A percentile compares a stretch with the other conserved stretches of the same genome.
Conservation (phyloP, 2,797 vertebrate genomes). For the Malacoraja senta region DNA sequence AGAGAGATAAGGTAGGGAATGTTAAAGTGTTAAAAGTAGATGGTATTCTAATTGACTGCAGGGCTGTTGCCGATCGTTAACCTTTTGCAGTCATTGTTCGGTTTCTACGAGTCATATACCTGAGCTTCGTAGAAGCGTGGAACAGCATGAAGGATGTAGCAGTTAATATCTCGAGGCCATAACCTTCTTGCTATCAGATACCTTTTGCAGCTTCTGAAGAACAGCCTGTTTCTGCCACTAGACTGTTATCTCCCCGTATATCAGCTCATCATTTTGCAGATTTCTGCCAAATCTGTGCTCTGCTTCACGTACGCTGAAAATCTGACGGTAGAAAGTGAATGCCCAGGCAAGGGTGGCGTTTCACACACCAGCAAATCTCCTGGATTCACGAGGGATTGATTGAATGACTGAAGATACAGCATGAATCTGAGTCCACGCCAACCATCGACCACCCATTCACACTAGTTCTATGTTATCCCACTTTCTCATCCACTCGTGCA, state of each 20-base stretch:
- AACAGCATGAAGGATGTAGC: not conserved
- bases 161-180: not conserved
- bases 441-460: no score
- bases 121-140: not conserved
- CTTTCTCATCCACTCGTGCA: not conserved
- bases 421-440: no score
- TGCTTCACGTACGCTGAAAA: not conserved
- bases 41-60: conserved; percentile 25
- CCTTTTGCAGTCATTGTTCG: conserved; percentile 21
- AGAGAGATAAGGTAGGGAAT: not conserved
- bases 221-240: not conserved
- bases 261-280: not conserved
- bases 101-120: not conserved
- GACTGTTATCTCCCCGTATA: not conserved
- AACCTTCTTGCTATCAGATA: not conserved
- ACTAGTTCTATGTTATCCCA: no score
- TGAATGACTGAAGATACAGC: no score
- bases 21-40: not conserved
- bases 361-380: not conserved
- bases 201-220: not conserved
- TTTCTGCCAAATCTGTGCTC: not conserved
- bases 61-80: conserved; percentile 16
- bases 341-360: not conserved
- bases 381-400: not conserved
- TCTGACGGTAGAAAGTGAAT: not conserved